Conservation (phyloP, 1,140 invertebrate genomes). For the Drosophila grimshawi region DNA sequence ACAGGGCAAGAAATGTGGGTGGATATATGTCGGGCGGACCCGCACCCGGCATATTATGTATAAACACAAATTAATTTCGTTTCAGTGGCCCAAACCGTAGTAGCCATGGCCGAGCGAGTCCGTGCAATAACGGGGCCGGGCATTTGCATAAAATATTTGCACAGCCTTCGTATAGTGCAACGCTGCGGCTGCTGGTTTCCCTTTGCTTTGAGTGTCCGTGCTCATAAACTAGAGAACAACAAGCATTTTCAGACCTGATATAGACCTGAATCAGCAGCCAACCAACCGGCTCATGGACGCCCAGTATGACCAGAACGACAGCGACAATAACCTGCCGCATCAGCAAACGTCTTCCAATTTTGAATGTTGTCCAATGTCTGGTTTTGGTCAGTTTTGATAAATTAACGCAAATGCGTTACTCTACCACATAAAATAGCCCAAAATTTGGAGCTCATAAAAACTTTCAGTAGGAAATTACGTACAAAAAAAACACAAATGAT, state of each 20-base stretch:
- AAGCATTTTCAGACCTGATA: conserved; percentile 66
- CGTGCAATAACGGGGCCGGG: conserved; percentile 73
- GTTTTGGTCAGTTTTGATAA: conserved; percentile 71
- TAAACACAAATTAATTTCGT: conserved; percentile 84
- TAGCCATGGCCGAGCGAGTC: conserved; percentile 56
- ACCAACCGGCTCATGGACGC: neutral
- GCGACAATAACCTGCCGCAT: conserved; percentile 69
- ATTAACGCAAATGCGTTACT: conserved; percentile 57
- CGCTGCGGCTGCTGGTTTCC: conserved; percentile 49
- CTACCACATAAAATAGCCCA: neutral
- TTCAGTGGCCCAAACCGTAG: conserved; percentile 81
- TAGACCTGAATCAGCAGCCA: conserved; percentile 71
- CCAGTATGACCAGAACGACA: neutral
- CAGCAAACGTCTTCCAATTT: conserved; percentile 73
- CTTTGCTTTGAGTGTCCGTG: conserved; percentile 68
- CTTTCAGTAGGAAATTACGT: neutral
- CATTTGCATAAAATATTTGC: conserved; percentile 84
- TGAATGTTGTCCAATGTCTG: conserved; percentile 59
- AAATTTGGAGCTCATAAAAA: neutral
- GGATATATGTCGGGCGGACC: conserved; percentile 44
- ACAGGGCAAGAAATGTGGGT: conserved; percentile 41
- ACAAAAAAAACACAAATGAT: no score
- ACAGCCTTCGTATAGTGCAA: conserved; percentile 79
- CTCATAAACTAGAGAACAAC: conserved; percentile 81
- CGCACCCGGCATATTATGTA: conserved; percentile 81